phyloP scores from a whole-genome alignment of 2,113 vertebrate genomes.

The Grammomys dolichurus region DNA sequence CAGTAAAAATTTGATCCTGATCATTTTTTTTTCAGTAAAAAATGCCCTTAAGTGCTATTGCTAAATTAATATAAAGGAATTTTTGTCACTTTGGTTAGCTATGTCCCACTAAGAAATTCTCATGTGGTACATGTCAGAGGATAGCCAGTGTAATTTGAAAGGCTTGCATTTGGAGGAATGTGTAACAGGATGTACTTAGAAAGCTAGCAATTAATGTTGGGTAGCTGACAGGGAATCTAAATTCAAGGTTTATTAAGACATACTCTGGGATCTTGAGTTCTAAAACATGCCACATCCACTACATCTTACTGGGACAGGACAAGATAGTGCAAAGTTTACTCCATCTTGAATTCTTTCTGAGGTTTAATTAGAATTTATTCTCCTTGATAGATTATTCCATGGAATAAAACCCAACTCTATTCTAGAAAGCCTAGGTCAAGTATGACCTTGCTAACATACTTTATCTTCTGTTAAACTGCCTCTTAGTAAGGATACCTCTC shows the following conservation, averaged over 20 bases:
- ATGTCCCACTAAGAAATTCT: neutral
- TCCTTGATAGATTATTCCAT: neutral
- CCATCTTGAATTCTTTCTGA: neutral
- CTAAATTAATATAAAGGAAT: neutral
- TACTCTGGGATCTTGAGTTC: neutral
- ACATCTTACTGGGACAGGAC: neutral
- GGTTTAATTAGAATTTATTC: neutral
- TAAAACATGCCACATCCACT: neutral
- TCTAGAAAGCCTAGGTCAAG: neutral
- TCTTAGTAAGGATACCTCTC: neutral
- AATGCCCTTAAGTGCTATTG: neutral
- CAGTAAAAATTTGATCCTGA: neutral
- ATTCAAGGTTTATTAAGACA: neutral
- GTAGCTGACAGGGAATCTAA: neutral
- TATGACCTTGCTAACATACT: neutral
- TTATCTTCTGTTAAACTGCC: neutral
- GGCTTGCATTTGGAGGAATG: neutral
- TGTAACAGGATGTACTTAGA: neutral
- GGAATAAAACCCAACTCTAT: neutral
- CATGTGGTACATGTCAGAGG: neutral
- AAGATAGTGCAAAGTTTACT: neutral
- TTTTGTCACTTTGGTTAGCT: neutral
- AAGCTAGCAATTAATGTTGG: neutral
- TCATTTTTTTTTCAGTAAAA: neutral
- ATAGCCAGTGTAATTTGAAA: neutral